These are phyloP conservation scores for Aplochiton taeniatus DNA, from an alignment of 2,797 vertebrate genomes.

Conservation along the genomic window DNA sequence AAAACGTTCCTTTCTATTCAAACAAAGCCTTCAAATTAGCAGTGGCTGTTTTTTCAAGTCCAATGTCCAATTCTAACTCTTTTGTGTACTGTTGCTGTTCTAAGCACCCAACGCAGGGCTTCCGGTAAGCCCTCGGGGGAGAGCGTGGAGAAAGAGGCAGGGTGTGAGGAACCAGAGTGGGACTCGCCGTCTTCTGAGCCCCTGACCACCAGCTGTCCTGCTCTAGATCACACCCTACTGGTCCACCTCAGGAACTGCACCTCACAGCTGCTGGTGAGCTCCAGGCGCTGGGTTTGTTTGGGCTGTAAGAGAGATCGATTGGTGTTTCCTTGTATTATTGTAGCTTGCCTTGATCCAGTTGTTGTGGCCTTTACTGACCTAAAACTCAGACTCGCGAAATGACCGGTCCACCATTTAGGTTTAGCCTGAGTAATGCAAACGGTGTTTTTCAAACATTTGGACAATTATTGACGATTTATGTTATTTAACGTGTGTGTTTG, in stretches of 20 bases:
- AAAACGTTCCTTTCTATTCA: no score
- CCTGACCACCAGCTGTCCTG: conserved; percentile 82
- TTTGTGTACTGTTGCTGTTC: conserved; percentile 33
- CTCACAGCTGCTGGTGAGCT: conserved; percentile 86
- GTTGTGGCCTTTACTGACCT: no score
- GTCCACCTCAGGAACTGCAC: conserved; percentile 88
- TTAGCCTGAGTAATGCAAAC: no score
- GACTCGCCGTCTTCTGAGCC: conserved; percentile 68
- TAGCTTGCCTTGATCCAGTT: no score
- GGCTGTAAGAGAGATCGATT: no score
- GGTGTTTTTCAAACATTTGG: no score
- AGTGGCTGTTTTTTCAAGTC: no score
- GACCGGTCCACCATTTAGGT: no score
- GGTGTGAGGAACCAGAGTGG: conserved; percentile 60
- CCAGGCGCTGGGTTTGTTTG: neutral
- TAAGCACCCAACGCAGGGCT: conserved; percentile 54
- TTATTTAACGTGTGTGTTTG: neutral
- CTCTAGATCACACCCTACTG: conserved; percentile 84
- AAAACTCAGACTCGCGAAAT: no score
- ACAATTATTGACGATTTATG: no score
- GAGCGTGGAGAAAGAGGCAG: conserved; percentile 42
- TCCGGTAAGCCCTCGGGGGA: conserved; percentile 39
- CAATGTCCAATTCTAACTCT: neutral
- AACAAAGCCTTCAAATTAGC: no score
- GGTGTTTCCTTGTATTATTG: no score